A percentile compares a stretch with the other conserved stretches of the same genome.
Conservation (phyloP, 2,888 invertebrate species). For the Malacosoma neustria region DNA sequence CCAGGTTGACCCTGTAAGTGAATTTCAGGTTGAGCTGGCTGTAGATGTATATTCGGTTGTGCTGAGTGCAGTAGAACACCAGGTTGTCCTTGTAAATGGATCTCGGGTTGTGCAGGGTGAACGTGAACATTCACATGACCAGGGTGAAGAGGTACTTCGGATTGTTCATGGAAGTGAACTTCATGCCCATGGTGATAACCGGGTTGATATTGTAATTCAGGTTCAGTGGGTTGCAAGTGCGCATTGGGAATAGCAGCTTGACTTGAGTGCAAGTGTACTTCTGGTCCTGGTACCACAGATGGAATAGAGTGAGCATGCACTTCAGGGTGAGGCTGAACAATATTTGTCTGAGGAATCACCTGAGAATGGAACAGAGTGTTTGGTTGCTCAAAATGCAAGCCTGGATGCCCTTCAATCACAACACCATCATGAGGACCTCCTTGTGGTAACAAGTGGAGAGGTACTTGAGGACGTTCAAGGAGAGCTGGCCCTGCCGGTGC, state of each 20-base stretch:
- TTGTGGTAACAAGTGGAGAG: conserved; percentile 35
- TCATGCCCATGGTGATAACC: conserved; percentile 1
- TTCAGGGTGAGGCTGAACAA: background rate
- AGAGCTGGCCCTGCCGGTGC: conserved; percentile 26
- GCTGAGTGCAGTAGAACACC: conserved; percentile 24
- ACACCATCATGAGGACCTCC: conserved; percentile 23
- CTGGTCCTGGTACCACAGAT: conserved; percentile 10
- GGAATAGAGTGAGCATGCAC: conserved; percentile 14
- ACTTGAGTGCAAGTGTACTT: conserved; percentile 13
- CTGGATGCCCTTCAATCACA: conserved; percentile 26
- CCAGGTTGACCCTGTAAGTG: conserved; percentile 13
- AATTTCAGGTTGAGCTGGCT: conserved; percentile 20
- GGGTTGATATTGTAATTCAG: conserved; percentile 15
- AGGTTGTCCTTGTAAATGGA: conserved; percentile 18
- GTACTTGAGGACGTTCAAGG: conserved; percentile 36
- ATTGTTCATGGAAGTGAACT: conserved; percentile 11
- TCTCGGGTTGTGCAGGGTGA: conserved; percentile 15
- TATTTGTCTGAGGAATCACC: conserved; percentile 15
- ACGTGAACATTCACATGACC: conserved; percentile 7
- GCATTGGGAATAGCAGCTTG: conserved; percentile 14
- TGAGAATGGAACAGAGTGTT: conserved; percentile 24
- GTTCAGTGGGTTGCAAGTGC: conserved; percentile 14
- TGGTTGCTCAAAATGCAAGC: conserved; percentile 27
- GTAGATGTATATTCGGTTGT: conserved; percentile 23
- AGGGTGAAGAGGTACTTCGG: conserved; percentile 12